A percentile compares a stretch with the other conserved stretches of the same genome.
phyloP scores from a whole-genome alignment of 2,888 invertebrate species.

The Calliphora vomitoria region DNA sequence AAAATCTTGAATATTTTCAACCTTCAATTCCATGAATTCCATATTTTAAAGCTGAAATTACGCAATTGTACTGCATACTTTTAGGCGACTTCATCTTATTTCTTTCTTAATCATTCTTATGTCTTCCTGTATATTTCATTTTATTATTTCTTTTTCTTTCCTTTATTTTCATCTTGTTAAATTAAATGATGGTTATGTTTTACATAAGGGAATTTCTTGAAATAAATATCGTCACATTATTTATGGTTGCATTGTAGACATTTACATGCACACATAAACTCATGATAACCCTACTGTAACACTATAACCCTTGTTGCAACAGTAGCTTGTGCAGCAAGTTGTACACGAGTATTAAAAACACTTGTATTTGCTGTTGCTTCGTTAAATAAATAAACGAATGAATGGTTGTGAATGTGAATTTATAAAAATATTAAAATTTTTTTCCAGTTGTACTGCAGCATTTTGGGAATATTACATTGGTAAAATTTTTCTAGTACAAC shows the following conservation, averaged over 20 bases:
- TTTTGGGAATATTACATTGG: constrained; percentile 58
- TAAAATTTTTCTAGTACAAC: constrained; percentile 52
- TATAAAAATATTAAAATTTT: constrained; percentile 19
- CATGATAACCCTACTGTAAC: neutral
- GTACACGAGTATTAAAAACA: constrained; percentile 10
- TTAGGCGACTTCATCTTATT: neutral
- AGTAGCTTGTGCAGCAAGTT: neutral
- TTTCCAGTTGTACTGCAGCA: constrained; percentile 42
- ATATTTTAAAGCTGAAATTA: neutral
- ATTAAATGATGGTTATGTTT: constrained; percentile 59
- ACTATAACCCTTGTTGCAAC: constrained; percentile 5
- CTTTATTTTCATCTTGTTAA: constrained; percentile 12
- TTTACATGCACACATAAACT: neutral
- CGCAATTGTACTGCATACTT: neutral
- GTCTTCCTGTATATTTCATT: neutral
- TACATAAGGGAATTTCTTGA: constrained; percentile 50
- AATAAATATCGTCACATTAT: constrained; percentile 67
- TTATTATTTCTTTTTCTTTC: neutral
- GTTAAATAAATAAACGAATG: constrained; percentile 48
- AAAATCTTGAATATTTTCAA: too few species aligned
- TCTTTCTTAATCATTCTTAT: neutral
- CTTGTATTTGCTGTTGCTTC: constrained; percentile 35
- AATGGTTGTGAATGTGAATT: constrained; percentile 6
- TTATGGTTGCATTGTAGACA: constrained; percentile 50
- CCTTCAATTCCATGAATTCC: too few species aligned